These are phyloP conservation scores for Micromesistius poutassou DNA, from an alignment of 2,797 vertebrate genomes.

Conservation along the genomic window DNA sequence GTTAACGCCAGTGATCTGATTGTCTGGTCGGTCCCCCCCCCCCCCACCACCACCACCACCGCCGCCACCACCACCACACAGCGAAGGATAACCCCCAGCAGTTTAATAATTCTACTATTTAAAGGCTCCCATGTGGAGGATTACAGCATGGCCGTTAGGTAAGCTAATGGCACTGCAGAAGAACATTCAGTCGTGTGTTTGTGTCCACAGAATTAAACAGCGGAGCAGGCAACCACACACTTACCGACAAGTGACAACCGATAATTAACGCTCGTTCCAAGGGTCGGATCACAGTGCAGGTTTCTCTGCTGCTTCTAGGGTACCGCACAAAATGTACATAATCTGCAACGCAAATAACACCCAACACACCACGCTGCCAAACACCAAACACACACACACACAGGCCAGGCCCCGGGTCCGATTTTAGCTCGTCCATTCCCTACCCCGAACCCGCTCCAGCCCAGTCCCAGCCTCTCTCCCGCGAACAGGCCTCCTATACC, in stretches of 20 bases:
- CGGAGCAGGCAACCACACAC: slow-evolving; percentile 7
- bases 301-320: neutral
- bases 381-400: slow-evolving; percentile 7
- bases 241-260: slow-evolving; percentile 6
- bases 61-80: slow-evolving; percentile 38
- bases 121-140: slow-evolving; percentile 36
- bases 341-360: neutral
- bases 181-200: slow-evolving; percentile 15
- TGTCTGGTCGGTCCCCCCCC: slow-evolving; percentile 28
- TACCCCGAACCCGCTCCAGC: slow-evolving; percentile 30
- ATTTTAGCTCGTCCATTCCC: slow-evolving; percentile 24
- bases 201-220: slow-evolving; percentile 25
- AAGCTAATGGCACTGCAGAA: slow-evolving; percentile 32
- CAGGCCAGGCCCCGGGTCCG: slow-evolving; percentile 3
- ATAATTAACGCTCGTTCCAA: slow-evolving; percentile 4
- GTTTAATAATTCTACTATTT: slow-evolving; percentile 54
- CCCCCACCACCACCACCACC: slow-evolving; percentile 38
- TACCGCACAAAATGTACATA: neutral
- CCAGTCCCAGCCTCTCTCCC: slow-evolving; percentile 25
- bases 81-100: slow-evolving; percentile 40
- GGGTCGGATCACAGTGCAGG: neutral
- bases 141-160: slow-evolving; percentile 26
- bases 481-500: slow-evolving; percentile 8
- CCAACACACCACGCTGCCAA: neutral
- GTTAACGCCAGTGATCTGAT: slow-evolving; percentile 51